phyloP scores from a whole-genome alignment of 2,888 invertebrate species.

The Geotrupes spiniger region DNA sequence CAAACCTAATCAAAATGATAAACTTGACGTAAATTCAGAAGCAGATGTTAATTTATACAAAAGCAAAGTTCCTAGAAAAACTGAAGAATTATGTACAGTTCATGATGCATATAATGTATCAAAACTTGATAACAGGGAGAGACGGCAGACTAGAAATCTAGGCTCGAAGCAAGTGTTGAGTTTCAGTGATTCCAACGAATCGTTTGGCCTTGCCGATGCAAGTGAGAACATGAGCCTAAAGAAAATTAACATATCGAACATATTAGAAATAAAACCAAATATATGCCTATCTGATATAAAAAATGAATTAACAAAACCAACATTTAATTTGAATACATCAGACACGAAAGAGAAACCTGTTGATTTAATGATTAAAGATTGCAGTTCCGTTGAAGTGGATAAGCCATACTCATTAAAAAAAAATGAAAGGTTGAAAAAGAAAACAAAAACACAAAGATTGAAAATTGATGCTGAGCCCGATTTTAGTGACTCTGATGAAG shows the following conservation, averaged over 20 bases:
- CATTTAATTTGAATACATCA: too few species aligned
- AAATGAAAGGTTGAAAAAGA: slow-evolving; percentile 6
- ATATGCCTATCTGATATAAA: too few species aligned
- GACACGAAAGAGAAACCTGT: too few species aligned
- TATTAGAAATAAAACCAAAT: too few species aligned
- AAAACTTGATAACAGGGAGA: background rate
- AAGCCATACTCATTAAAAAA: slow-evolving; percentile 2
- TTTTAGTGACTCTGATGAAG: slow-evolving; percentile 65
- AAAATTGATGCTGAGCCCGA: slow-evolving; percentile 42
- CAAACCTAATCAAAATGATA: background rate
- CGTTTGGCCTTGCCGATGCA: background rate
- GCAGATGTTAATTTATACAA: background rate
- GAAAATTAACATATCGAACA: too few species aligned
- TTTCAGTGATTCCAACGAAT: slow-evolving; percentile 18
- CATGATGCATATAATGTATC: too few species aligned
- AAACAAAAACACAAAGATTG: background rate
- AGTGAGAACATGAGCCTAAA: too few species aligned
- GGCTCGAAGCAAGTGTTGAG: slow-evolving; percentile 1
- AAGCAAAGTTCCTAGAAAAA: background rate
- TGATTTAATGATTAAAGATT: too few species aligned
- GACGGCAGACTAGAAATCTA: background rate
- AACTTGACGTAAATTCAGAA: background rate
- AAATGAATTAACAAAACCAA: too few species aligned
- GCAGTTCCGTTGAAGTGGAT: too few species aligned
- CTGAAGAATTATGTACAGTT: background rate